Base-by-base conservation (phyloP, 2,113 vertebrate genomes). In the Lutjanus erythropterus region DNA sequence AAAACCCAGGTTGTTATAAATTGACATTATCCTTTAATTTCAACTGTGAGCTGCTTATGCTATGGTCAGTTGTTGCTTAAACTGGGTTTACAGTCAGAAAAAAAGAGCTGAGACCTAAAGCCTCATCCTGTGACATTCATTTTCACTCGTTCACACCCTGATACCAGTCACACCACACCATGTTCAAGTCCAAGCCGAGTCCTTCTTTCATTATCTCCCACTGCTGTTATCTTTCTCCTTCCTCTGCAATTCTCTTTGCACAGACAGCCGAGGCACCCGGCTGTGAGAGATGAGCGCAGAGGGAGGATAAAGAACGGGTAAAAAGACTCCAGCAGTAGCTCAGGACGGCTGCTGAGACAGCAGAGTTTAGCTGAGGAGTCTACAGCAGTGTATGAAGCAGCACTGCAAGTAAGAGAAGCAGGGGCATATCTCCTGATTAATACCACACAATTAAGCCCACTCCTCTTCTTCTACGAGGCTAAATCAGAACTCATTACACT, bases 341-440 rank as follows among this genome's bases (percentile, higher is more conserved):
- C 49, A 7, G 72, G 71, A 44, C 6, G 65, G 68, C 11, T 85
- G 88, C 88, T 89, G 87, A 89, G 70, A 19, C 78, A 89, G 90
- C 87, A 87, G 75, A 62, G 70, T 49, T 8, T 46, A 65, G 16
- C 23, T n/a, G n/a, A n/a, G n/a, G 42, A 37, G 71, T 70, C 50
- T 35, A 64, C 61, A 46, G 47, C 53, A 14, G 64, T 0, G 10
- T 49, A 18, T 10, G 35, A 66, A 61, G 23, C 29, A 12, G 33
- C 50, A 18, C 35, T 29, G 47, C 25, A 5, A 61, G 53, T 16
- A n/a, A 31, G 52, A 60, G 37, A 35, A 55, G 69, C 0, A 56
- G 55, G 41, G 56, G 74, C 78, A 11, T 25, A 77, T 81, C 64
- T 78, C 50, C 14, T 5, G 7, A 88, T 86, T 80, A 80, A 74